A percentile compares a stretch with the other conserved stretches of the same genome.
Evolutionary conservation across 2,797 vertebrate genomes (phyloP).

Genomic region (Bucorvus abyssinicus): DNA sequence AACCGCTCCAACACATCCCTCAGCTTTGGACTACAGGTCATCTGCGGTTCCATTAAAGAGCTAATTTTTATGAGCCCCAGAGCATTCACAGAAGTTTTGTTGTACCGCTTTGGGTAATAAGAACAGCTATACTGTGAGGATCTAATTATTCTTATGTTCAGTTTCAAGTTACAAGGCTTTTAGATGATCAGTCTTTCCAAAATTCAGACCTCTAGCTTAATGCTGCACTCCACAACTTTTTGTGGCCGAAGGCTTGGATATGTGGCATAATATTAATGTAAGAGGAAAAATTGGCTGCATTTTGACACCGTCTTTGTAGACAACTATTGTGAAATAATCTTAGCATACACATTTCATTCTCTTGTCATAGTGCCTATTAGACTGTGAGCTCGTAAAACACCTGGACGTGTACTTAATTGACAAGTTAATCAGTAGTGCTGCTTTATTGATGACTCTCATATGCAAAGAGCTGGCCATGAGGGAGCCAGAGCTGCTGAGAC

Average conservation of each 20-base stretch:
- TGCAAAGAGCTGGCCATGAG: neutral
- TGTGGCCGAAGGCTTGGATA: neutral
- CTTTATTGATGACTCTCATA: neutral
- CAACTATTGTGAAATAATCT: neutral
- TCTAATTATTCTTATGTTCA: neutral
- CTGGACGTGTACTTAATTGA: neutral
- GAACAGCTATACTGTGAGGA: neutral
- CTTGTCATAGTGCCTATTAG: neutral
- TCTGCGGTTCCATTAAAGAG: neutral
- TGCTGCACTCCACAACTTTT: neutral
- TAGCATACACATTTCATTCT: neutral
- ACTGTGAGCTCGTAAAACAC: neutral
- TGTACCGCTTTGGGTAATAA: neutral
- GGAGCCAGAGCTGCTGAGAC: neutral
- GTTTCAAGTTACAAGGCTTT: neutral
- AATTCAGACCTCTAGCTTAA: neutral
- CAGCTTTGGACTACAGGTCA: neutral
- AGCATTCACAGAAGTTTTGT: neutral
- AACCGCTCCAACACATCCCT: neutral
- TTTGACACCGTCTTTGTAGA: neutral
- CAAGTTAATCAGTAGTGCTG: neutral
- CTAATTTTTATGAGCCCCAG: neutral
- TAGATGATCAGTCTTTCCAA: neutral
- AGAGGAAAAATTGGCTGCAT: neutral
- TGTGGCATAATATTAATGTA: neutral